Evolutionary conservation across 2,113 vertebrate genomes (phyloP), one percentile per base, ranked within the genome.

Genomic region (Menura novaehollandiae): DNA sequence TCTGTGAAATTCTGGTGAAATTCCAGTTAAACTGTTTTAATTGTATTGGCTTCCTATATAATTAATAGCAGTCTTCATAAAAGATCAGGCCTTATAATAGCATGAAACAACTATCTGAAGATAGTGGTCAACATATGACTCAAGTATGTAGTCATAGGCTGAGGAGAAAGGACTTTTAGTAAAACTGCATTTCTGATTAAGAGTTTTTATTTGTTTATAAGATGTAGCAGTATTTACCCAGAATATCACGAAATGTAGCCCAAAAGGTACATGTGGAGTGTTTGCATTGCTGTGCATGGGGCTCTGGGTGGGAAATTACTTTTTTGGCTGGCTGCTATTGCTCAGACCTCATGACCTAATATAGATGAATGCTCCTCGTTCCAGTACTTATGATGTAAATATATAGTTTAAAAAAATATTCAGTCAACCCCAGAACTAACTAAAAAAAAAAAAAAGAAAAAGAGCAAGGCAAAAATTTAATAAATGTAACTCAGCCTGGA

Each of bases 281-380:
- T 78, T 82, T 92, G n/a, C 18, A 1, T 32, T 81, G 51, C 35
- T 47, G 14, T 27, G n/a, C 0, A 0, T 22, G 53, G 11, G 26
- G 33, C 33, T 72, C 24, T 47, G 17, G 17, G 12, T 51, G 46
- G 56, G 69, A 67, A 74, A 41, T 33, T 0, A 10, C 6, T 12
- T 33, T 81, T 91, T 55, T 86, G 60, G 13, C 41, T 75, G 35
- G 14, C 26, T 85, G 23, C 17, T 87, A 3, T 74, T 91, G 22
- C 37, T 96, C 62, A 66, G 53, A 58, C 20, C 3, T 9, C 19
- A 13, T 28, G 32, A 66, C 23, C n/a, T 62, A 15, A 35, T 23
- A 62, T 16, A 66, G 68, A 53, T 10, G 21, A 88, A 15, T 6
- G 6, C 5, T 76, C 13, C 2, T 58, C 5, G 7, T 69, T 91